phyloP scores from a whole-genome alignment of 35 echinoderm and acorn worm species.

The Lytechinus variegatus region DNA sequence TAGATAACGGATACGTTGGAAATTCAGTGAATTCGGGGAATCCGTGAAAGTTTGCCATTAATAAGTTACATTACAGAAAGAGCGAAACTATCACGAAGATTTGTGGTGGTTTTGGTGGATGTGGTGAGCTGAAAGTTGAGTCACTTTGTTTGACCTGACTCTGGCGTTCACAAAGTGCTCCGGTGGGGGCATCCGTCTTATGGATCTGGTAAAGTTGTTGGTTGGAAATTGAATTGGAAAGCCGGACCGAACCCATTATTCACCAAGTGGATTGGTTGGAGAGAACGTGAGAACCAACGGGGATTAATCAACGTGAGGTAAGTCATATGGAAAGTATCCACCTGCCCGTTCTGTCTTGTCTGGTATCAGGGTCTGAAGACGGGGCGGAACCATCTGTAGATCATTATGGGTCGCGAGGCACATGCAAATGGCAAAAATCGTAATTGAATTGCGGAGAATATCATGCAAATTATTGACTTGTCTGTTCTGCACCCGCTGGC shows the following conservation, averaged over 20 bases:
- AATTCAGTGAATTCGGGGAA: no score
- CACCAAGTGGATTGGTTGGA: not conserved
- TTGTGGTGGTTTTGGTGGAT: no score
- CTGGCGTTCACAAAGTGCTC: not conserved
- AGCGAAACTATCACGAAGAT: not conserved
- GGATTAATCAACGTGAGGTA: not conserved
- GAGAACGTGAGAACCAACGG: not conserved
- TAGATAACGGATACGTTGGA: not conserved
- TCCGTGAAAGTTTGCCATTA: not conserved
- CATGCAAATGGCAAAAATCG: no score
- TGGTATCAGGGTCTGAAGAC: not conserved
- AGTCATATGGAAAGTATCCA: not conserved
- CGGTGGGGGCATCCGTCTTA: not conserved
- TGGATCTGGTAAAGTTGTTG: slow-evolving; percentile 2
- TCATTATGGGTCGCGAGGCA: no score
- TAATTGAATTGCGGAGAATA: no score
- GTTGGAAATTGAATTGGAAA: slow-evolving; percentile 7
- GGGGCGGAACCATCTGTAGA: not conserved
- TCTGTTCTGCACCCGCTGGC: no score
- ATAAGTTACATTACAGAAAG: not conserved
- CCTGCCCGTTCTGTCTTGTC: not conserved
- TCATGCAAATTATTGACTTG: no score
- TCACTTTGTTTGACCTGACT: not conserved
- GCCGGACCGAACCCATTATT: not conserved
- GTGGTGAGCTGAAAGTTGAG: no score